phyloP scores from a whole-genome alignment of 2,113 vertebrate genomes.

The Xerus inauris region DNA sequence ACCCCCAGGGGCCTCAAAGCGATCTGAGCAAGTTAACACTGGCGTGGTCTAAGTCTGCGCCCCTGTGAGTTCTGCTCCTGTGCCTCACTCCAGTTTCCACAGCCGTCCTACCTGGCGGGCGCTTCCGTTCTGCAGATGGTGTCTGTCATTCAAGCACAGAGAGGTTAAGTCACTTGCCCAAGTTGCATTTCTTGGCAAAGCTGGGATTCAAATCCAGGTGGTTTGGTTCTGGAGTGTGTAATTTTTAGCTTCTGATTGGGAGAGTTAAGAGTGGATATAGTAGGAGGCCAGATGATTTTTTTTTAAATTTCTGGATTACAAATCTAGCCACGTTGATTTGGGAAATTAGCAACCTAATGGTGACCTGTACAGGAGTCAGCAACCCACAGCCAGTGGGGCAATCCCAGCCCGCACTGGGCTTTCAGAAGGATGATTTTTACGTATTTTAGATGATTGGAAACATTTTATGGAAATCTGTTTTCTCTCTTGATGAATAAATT shows the following conservation, averaged over 20 bases:
- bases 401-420: neutral
- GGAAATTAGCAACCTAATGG: neutral
- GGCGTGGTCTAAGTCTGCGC: rapidly evolving
- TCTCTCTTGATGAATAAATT: neutral
- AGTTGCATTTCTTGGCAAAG: neutral
- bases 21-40: neutral
- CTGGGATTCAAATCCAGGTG: neutral
- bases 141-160: neutral
- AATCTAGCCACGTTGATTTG: neutral
- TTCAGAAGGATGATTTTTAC: neutral
- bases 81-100: rapidly evolving
- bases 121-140: rapidly evolving
- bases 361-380: too few relatives aligned
- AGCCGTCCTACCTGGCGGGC: rapidly evolving
- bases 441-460: neutral
- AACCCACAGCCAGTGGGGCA: rapidly evolving
- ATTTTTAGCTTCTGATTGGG: neutral
- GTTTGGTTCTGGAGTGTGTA: neutral
- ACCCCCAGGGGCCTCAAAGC: constrained; percentile 8
- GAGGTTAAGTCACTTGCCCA: neutral
- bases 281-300: neutral
- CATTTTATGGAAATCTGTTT: neutral
- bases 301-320: neutral
- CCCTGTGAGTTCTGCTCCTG: rapidly evolving
- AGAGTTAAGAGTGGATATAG: neutral